Evolutionary conservation across 1,140 invertebrate species (phyloP).

Genomic region (Papilio glaucus): DNA sequence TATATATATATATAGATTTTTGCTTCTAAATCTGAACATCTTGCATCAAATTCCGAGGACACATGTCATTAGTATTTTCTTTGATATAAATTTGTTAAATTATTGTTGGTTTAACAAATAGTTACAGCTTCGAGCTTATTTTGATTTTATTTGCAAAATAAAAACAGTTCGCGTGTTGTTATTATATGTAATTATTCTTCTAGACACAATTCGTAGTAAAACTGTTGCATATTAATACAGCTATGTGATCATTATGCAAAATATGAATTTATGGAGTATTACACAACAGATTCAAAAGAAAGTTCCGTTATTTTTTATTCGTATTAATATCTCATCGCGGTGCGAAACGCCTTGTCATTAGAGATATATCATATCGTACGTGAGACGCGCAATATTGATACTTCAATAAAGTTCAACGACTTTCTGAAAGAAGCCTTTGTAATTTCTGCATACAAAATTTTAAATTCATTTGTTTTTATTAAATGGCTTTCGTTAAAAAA

Average conservation of each 20-base stretch:
- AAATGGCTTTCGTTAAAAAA: not conserved
- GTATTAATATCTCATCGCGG: slow-evolving; percentile 33
- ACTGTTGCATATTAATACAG: slow-evolving; percentile 14
- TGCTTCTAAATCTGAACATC: not conserved
- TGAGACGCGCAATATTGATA: slow-evolving; percentile 17
- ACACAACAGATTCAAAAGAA: slow-evolving; percentile 33
- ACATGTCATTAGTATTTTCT: not conserved
- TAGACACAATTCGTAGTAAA: slow-evolving; percentile 13
- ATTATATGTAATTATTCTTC: not conserved
- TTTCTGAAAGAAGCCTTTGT: not conserved
- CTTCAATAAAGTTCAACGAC: slow-evolving; percentile 17
- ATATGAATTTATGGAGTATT: slow-evolving; percentile 30
- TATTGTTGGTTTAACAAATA: not conserved
- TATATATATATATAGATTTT: not conserved
- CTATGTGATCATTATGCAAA: slow-evolving; percentile 32
- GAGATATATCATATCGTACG: slow-evolving; percentile 19
- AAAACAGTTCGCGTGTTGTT: not conserved
- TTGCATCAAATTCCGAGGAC: not conserved
- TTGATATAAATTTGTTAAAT: not conserved
- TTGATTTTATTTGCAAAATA: not conserved
- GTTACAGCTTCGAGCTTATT: not conserved
- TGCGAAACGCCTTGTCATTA: slow-evolving; percentile 34
- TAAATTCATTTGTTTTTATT: not conserved
- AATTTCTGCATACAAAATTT: slow-evolving; percentile 6
- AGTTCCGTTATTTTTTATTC: slow-evolving; percentile 34